These are phyloP conservation scores for Capromys pilorides DNA, from an alignment of 2,797 vertebrate species.

Conservation along the genomic window DNA sequence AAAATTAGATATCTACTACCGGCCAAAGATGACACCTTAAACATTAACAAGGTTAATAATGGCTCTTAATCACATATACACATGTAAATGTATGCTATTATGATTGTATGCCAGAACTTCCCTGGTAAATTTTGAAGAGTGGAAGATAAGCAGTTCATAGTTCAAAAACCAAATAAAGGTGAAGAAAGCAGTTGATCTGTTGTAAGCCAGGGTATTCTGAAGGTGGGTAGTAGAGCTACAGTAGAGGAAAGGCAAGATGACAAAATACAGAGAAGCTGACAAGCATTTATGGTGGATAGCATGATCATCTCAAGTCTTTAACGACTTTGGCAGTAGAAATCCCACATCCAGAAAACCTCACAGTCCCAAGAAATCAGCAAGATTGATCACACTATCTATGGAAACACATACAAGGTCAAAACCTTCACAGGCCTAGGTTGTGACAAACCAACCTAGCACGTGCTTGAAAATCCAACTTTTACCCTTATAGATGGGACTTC, in stretches of 20 bases:
- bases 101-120: not conserved
- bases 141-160: not conserved
- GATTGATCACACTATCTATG: not conserved
- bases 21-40: not conserved
- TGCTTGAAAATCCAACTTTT: conserved; percentile 12
- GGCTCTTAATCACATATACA: not conserved
- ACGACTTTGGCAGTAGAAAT: not conserved
- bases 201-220: not conserved
- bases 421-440: not conserved
- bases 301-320: not conserved
- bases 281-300: not conserved
- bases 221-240: not conserved
- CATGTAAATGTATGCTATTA: not conserved
- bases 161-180: not conserved
- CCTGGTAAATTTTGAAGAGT: not conserved
- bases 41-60: not conserved
- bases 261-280: not conserved
- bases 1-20: not conserved
- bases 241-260: not conserved
- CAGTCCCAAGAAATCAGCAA: not conserved
- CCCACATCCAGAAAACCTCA: not conserved
- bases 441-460: not conserved
- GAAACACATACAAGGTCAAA: not conserved
- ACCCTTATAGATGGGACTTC: not conserved
- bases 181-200: not conserved